These are phyloP conservation scores for Coelopa frigida DNA, from an alignment of 1,140 invertebrate genomes.

Conservation along the genomic window DNA sequence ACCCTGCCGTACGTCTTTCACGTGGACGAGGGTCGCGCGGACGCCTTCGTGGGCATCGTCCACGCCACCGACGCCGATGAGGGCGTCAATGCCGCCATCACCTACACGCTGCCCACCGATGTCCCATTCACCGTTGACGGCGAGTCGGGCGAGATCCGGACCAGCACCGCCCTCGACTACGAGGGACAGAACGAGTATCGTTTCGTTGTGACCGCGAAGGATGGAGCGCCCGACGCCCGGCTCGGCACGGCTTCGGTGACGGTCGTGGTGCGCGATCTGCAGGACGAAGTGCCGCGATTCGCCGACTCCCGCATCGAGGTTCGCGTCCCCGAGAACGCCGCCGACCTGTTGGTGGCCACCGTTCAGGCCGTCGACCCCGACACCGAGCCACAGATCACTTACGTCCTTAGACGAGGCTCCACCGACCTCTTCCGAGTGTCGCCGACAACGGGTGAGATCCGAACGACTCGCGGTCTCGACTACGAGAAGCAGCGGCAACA, in stretches of 20 bases:
- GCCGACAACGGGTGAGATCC: conserved; percentile 66
- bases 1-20: conserved; percentile 67
- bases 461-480: conserved; percentile 67
- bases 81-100: conserved; percentile 55
- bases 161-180: conserved; percentile 71
- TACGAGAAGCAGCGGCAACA: conserved; percentile 69
- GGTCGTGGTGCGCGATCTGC: conserved; percentile 63
- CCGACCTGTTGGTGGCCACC: conserved; percentile 66
- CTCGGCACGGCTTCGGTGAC: conserved; percentile 81
- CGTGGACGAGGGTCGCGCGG: conserved; percentile 70
- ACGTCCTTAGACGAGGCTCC: conserved; percentile 70
- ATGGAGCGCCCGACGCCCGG: conserved; percentile 75
- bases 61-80: conserved; percentile 79
- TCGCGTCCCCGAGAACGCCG: conserved; percentile 73
- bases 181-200: conserved; percentile 73
- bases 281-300: conserved; percentile 81
- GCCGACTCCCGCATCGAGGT: conserved; percentile 63
- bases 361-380: conserved; percentile 70
- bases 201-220: conserved; percentile 81
- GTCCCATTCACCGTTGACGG: conserved; percentile 73
- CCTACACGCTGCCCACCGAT: conserved; percentile 66
- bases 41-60: conserved; percentile 66
- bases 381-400: conserved; percentile 71
- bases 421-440: conserved; percentile 77
- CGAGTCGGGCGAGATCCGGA: conserved; percentile 69